phyloP scores from a whole-genome alignment of 2,113 vertebrate species.

The cat (Felis catus) region DNA sequence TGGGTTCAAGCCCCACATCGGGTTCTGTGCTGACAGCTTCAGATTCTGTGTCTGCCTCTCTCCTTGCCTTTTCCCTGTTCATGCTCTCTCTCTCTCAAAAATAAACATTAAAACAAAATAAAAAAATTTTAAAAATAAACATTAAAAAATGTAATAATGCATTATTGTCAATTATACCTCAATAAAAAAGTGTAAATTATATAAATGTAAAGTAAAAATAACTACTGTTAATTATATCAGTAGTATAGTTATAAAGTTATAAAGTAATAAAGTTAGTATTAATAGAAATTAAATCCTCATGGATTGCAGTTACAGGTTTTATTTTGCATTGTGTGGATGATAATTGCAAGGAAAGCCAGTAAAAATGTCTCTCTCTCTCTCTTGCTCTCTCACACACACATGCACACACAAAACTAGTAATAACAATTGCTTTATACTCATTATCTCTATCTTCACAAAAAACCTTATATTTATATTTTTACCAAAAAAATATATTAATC shows the following conservation, averaged over 20 bases:
- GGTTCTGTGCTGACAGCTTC: too few species aligned
- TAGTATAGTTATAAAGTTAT: too few species aligned
- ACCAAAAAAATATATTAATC: background rate
- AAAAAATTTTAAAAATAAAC: too few species aligned
- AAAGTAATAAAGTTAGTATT: background rate
- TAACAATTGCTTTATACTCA: background rate
- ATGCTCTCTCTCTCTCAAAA: too few species aligned
- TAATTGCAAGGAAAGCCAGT: background rate
- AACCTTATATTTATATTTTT: background rate
- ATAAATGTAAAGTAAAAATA: conserved; percentile 37
- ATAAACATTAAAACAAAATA: too few species aligned
- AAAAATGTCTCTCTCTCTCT: background rate
- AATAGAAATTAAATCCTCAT: background rate
- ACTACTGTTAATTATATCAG: background rate
- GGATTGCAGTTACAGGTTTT: background rate
- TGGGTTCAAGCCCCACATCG: too few species aligned
- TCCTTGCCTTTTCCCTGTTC: too few species aligned
- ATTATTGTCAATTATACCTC: background rate
- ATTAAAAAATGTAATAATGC: too few species aligned
- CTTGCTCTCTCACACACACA: background rate
- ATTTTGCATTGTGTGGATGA: background rate
- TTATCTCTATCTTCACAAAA: background rate
- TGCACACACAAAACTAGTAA: background rate
- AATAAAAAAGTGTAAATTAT: background rate
- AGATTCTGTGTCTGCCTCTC: too few species aligned